Evolutionary conservation across 2,888 invertebrate genomes (phyloP).

Genomic region (Torymus aiolomorphi): DNA sequence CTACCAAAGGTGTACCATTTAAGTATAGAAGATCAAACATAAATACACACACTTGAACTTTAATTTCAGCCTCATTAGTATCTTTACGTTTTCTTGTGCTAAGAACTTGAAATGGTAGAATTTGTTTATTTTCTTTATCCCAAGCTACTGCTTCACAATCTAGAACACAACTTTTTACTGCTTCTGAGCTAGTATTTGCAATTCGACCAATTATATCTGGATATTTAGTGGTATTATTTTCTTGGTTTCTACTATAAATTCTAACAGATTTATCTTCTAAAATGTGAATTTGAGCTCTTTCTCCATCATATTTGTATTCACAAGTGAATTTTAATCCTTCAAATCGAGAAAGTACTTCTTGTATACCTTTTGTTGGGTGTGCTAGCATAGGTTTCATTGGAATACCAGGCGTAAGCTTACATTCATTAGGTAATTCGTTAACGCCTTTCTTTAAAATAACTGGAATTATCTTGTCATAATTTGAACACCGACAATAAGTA

Average conservation of each 20-base stretch:
- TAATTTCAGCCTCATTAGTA: slow-evolving; percentile 85
- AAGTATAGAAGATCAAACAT: slow-evolving; percentile 96
- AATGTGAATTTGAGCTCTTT: slow-evolving; percentile 92
- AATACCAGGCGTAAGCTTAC: slow-evolving; percentile 92
- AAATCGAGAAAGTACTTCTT: slow-evolving; percentile 88
- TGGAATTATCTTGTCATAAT: slow-evolving; percentile 90
- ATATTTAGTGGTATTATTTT: slow-evolving; percentile 95
- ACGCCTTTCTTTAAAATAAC: slow-evolving; percentile 87
- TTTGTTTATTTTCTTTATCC: slow-evolving; percentile 90
- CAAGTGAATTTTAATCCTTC: slow-evolving; percentile 94
- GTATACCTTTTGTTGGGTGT: slow-evolving; percentile 96
- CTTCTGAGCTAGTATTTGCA: slow-evolving; percentile 77
- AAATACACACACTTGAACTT: slow-evolving; percentile 95
- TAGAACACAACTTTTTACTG: slow-evolving; percentile 89
- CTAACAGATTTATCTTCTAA: slow-evolving; percentile 82
- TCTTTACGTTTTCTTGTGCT: slow-evolving; percentile 97
- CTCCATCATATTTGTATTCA: slow-evolving; percentile 99
- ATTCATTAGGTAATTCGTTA: slow-evolving; percentile 84
- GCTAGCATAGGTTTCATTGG: slow-evolving; percentile 99
- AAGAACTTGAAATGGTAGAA: slow-evolving; percentile 96
- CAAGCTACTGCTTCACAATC: slow-evolving; percentile 99
- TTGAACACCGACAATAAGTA: slow-evolving; percentile 97
- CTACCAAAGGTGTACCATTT: slow-evolving; percentile 91
- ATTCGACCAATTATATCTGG: slow-evolving; percentile 92
- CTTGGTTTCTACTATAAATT: slow-evolving; percentile 97